Conservation (phyloP, 2,888 invertebrate genomes). For the Ochlodes sylvanus region DNA sequence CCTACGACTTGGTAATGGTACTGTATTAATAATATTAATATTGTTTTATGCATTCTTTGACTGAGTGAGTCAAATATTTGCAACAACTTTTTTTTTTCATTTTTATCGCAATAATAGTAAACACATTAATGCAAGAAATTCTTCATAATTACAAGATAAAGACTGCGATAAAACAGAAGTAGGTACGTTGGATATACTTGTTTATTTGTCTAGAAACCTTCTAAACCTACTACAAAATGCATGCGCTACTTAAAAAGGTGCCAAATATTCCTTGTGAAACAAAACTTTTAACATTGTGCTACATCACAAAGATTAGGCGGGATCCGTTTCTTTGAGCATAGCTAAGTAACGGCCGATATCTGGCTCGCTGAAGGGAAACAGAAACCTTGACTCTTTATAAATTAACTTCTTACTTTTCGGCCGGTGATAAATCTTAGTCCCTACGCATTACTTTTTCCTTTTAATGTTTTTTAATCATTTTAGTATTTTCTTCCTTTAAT, state of each 20-base stretch:
- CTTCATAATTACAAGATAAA: no score
- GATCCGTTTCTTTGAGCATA: conserved; percentile 26
- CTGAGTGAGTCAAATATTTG: no score
- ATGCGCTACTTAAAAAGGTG: conserved; percentile 1
- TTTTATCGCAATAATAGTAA: no score
- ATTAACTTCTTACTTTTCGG: conserved; percentile 15
- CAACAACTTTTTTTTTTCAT: no score
- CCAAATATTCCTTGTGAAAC: conserved; percentile 10
- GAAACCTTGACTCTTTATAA: conserved; percentile 26
- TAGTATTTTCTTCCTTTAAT: neutral
- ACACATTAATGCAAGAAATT: no score
- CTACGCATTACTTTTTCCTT: neutral
- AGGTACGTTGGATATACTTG: neutral
- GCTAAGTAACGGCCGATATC: conserved; percentile 18
- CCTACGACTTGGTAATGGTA: no score
- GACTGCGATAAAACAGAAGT: no score
- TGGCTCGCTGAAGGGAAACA: conserved; percentile 6
- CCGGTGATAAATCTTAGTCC: conserved; percentile 12
- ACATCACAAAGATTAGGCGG: conserved; percentile 12
- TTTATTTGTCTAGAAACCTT: neutral
- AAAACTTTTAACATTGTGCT: conserved; percentile 2
- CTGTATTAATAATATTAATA: no score
- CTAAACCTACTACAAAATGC: conserved; percentile 1
- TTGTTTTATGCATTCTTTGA: no score
- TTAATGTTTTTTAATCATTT: neutral